Percentiles rank a stretch among this genome's conserved stretches.
Evolutionary conservation across 2,888 invertebrate species (phyloP).

Genomic region (Pristionchus exspectatus): DNA sequence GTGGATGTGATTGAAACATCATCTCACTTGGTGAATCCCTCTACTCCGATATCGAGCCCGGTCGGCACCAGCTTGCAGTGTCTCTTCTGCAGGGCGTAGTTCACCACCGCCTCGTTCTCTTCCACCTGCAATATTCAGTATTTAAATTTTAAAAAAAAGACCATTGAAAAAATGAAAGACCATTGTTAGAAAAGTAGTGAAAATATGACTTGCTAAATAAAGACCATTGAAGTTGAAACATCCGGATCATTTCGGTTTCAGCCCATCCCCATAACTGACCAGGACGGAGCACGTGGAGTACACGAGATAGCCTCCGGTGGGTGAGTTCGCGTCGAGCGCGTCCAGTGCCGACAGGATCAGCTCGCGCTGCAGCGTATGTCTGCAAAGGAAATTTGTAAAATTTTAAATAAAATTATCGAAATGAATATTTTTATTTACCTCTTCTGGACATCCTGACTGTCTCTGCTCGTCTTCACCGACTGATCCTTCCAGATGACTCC

Average conservation of each 20-base stretch:
- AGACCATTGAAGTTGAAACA: too few species aligned
- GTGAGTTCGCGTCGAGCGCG: slow-evolving; percentile 92
- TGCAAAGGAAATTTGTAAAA: slow-evolving; percentile 11
- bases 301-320: slow-evolving; percentile 94
- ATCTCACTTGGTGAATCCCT: slow-evolving; percentile 90
- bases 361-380: slow-evolving; percentile 89
- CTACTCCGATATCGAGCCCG: slow-evolving; percentile 94
- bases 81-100: slow-evolving; percentile 93
- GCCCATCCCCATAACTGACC: slow-evolving; percentile 79
- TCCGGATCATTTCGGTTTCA: neutral
- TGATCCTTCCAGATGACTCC: slow-evolving; percentile 98
- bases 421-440: slow-evolving; percentile 83
- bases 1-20: too few species aligned
- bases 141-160: neutral
- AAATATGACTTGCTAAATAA: too few species aligned
- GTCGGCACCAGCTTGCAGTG: slow-evolving; percentile 93
- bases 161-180: too few species aligned
- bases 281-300: slow-evolving; percentile 98
- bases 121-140: slow-evolving; percentile 85
- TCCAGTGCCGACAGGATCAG: slow-evolving; percentile 96
- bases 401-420: slow-evolving; percentile 80
- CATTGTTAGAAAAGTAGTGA: too few species aligned
- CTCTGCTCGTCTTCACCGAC: slow-evolving; percentile 92
- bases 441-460: slow-evolving; percentile 70
- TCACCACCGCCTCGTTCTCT: slow-evolving; percentile 97